Base-by-base conservation (phyloP, 2,888 invertebrate genomes). In the Onthophagus sagittarius region DNA sequence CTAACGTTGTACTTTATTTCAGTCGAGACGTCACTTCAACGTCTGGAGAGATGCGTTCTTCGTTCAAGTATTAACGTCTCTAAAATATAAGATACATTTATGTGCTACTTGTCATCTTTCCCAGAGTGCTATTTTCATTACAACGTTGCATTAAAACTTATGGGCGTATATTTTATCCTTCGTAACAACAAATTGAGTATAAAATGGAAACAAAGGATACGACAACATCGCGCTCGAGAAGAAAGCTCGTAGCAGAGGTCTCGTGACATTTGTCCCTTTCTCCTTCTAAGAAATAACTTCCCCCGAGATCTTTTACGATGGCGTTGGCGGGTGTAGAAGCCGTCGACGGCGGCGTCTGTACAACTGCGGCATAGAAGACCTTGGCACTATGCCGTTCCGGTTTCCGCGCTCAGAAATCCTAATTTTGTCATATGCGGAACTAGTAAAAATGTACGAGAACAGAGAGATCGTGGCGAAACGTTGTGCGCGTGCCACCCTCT, bases 401-500 rank as follows among this genome's bases (percentile, higher is more conserved):
- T 7, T 53, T 53, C 39, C 39, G 39, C 39, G 39, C 39, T 53
- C 39, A 53, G 39, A 53, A 67, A 23, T 67, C 67, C 32, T 67
- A 67, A 67, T 67, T 67, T 67, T 67, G 32, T 32, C 67, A 67
- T 67, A 67, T 23, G 67, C 23, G 67, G 67, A 23, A 32, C 23
- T 67, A 67, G 67, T 67, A 67, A 67, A 67, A 67, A 67, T 67
- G 67, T 67, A 32, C 67, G 32, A 32, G 32, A 9, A 32, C 67
- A 32, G 67, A 53, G 39, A 53, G 39, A 53, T 53, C 39, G 39
- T 11, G 39, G 39, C 39, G 39, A 53, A 53, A 53, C 39, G 39
- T 53, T 53, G 39, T 53, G 39, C 39, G 39, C 39, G 39, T 53
- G 39, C 39, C 39, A 53, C 39, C 32, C 23, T 67, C 31, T 67